phyloP scores from a whole-genome alignment of 2,888 invertebrate species.

The Maniola hyperantus region DNA sequence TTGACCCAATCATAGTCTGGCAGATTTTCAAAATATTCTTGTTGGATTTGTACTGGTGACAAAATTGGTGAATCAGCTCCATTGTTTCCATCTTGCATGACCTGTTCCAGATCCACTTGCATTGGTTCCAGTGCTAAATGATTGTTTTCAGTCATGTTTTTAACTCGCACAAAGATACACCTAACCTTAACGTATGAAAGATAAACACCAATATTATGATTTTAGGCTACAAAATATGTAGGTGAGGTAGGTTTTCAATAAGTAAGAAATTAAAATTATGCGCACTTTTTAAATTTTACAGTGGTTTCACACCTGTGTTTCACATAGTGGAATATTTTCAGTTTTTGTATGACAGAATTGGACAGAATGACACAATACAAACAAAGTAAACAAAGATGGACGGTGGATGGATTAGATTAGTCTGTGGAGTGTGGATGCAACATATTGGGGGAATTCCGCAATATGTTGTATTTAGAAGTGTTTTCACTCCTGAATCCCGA shows the following conservation, averaged over 20 bases:
- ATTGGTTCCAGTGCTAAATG: slow-evolving; percentile 25
- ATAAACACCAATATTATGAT: neutral
- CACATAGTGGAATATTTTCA: slow-evolving; percentile 5
- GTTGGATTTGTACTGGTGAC: slow-evolving; percentile 76
- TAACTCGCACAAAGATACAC: neutral
- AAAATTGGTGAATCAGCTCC: slow-evolving; percentile 34
- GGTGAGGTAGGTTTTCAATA: too few relatives aligned
- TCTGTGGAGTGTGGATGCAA: too few relatives aligned
- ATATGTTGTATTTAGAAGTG: too few relatives aligned
- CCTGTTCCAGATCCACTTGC: slow-evolving; percentile 26
- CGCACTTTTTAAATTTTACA: neutral
- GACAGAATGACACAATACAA: neutral
- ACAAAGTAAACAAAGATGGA: neutral
- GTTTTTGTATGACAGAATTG: neutral
- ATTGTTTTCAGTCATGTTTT: slow-evolving; percentile 30
- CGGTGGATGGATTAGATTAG: too few relatives aligned
- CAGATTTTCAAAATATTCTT: slow-evolving; percentile 81
- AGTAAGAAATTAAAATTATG: neutral
- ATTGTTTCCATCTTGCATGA: slow-evolving; percentile 13
- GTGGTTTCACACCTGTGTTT: neutral
- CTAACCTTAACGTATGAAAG: neutral
- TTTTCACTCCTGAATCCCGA: too few relatives aligned
- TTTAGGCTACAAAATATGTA: neutral
- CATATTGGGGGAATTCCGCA: too few relatives aligned
- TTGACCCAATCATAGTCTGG: slow-evolving; percentile 81